Evolutionary conservation across 2,113 vertebrate species (phyloP).

Genomic region (Varanus komodoensis): DNA sequence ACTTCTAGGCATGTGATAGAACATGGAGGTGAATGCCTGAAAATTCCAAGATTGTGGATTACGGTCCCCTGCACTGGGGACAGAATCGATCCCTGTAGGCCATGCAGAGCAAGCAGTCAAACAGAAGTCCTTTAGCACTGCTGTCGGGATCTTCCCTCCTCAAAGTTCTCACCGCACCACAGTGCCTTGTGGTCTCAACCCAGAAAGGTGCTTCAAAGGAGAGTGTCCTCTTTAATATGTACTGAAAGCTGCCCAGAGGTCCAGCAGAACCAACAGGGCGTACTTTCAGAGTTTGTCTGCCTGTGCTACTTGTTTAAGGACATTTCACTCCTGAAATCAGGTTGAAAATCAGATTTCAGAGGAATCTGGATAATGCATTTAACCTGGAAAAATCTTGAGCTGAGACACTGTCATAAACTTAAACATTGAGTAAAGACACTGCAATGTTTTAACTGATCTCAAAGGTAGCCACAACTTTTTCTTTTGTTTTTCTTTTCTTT

Average conservation of each 20-base stretch:
- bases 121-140: neutral
- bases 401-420: neutral
- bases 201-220: neutral
- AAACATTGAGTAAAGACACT: neutral
- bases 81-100: neutral
- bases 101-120: neutral
- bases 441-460: neutral
- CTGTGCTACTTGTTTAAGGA: neutral
- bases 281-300: neutral
- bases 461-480: conserved; percentile 29
- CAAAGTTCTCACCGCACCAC: neutral
- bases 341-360: neutral
- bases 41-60: neutral
- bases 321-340: too few species aligned
- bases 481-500: neutral
- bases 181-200: neutral
- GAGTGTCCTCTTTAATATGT: too few species aligned
- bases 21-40: neutral
- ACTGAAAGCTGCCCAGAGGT: neutral
- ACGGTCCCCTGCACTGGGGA: neutral
- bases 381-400: neutral
- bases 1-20: neutral
- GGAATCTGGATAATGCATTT: neutral
- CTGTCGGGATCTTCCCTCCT: neutral
- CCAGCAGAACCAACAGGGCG: neutral